These are phyloP conservation scores for Ptilonorhynchus violaceus DNA, from an alignment of 2,113 vertebrate genomes.

Conservation along the genomic window DNA sequence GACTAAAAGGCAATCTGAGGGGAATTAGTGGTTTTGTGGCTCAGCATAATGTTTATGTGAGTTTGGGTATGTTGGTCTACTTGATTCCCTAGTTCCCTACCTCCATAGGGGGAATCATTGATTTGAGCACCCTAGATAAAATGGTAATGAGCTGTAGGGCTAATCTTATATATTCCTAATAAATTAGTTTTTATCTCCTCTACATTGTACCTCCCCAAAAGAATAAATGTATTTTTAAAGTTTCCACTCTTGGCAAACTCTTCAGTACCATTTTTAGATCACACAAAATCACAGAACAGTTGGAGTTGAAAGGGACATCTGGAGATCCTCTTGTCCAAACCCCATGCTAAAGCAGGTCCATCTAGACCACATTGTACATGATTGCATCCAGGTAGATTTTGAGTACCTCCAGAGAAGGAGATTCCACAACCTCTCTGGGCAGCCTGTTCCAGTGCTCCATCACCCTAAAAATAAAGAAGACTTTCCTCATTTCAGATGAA, in stretches of 20 bases:
- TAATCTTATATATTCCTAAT: background rate
- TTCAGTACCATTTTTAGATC: background rate
- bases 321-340: background rate
- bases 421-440: too few relatives aligned
- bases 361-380: background rate
- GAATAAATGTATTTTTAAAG: background rate
- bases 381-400: background rate
- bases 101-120: background rate
- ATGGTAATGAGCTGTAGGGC: background rate
- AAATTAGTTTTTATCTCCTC: background rate
- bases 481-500: background rate
- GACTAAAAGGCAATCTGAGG: background rate
- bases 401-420: background rate
- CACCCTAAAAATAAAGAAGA: background rate
- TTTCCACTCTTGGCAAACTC: background rate
- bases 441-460: background rate
- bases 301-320: background rate
- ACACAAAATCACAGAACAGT: background rate
- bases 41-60: background rate
- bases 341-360: rapidly evolving
- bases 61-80: background rate
- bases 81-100: background rate
- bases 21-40: background rate
- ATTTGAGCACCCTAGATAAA: background rate
- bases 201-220: background rate